Percentiles rank a stretch among this genome's conserved stretches.
These are phyloP conservation scores for Platichthys flesus DNA, from an alignment of 2,113 vertebrate genomes.

Conservation along the genomic window DNA sequence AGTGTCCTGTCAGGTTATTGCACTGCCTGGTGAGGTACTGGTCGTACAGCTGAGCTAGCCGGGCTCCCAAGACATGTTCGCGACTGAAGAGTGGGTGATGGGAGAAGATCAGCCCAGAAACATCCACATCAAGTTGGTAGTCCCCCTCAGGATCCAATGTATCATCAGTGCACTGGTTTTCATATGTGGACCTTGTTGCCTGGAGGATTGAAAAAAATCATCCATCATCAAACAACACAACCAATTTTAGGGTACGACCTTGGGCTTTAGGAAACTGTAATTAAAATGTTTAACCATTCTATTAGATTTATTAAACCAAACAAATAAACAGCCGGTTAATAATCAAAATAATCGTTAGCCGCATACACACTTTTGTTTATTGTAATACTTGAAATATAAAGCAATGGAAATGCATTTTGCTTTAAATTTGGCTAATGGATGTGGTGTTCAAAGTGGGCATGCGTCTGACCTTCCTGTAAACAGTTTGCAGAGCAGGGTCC, in stretches of 20 bases:
- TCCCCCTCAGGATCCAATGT: slow-evolving; percentile 84
- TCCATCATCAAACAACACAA: too few relatives aligned
- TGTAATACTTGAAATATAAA: too few relatives aligned
- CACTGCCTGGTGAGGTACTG: slow-evolving; percentile 90
- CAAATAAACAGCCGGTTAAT: too few relatives aligned
- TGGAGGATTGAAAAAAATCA: slow-evolving; percentile 52
- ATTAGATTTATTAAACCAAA: too few relatives aligned
- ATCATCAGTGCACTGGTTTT: slow-evolving; percentile 74
- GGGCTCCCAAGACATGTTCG: slow-evolving; percentile 92
- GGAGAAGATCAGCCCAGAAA: slow-evolving; percentile 92
- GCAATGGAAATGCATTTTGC: too few relatives aligned
- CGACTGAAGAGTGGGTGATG: slow-evolving; percentile 97
- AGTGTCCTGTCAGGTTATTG: slow-evolving; percentile 88
- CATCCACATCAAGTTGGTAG: slow-evolving; percentile 95
- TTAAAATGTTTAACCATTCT: too few relatives aligned
- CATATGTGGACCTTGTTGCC: slow-evolving; percentile 85
- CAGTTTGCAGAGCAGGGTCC: slow-evolving; percentile 85
- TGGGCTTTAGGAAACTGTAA: too few relatives aligned
- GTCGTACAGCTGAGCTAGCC: slow-evolving; percentile 91
- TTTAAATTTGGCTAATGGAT: too few relatives aligned
- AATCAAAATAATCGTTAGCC: too few relatives aligned
- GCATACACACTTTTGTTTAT: too few relatives aligned
- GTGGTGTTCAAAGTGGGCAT: not conserved
- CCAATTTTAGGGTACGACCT: too few relatives aligned
- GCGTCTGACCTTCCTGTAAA: slow-evolving; percentile 89